Percentiles rank a stretch among this genome's conserved stretches.
phyloP scores from a whole-genome alignment of 2,113 vertebrate genomes.

The Menidia beryllina region DNA sequence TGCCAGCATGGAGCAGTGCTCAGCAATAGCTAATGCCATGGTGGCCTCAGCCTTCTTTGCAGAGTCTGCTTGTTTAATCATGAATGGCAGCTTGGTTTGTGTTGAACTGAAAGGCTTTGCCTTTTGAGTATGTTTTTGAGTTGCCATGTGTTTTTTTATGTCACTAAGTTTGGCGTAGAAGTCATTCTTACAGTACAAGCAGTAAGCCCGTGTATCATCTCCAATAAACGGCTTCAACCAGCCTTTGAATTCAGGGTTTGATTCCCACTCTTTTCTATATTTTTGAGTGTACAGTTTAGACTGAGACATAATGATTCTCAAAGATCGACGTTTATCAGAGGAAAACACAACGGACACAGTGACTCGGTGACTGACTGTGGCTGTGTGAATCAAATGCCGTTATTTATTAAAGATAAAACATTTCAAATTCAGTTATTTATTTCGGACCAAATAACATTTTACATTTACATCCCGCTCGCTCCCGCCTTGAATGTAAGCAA shows the following conservation, averaged over 20 bases:
- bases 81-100: not conserved
- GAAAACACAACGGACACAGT: no score
- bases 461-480: no score
- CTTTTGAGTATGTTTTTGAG: constrained; percentile 3
- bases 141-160: constrained; percentile 3
- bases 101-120: not conserved
- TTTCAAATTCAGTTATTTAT: no score
- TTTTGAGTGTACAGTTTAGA: not conserved
- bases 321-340: no score
- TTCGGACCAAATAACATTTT: no score
- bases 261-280: not conserved
- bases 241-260: not conserved
- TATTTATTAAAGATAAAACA: no score
- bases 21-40: not conserved
- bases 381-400: no score
- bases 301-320: not conserved
- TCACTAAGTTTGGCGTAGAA: constrained; percentile 8
- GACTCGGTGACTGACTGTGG: no score
- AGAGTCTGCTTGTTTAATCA: not conserved
- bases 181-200: not conserved
- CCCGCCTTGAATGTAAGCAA: no score
- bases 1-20: constrained; percentile 6
- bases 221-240: not conserved
- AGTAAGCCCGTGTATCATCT: not conserved
- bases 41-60: constrained; percentile 1